phyloP scores from a whole-genome alignment of 2,113 vertebrate species.

The Turdus rufiventris region DNA sequence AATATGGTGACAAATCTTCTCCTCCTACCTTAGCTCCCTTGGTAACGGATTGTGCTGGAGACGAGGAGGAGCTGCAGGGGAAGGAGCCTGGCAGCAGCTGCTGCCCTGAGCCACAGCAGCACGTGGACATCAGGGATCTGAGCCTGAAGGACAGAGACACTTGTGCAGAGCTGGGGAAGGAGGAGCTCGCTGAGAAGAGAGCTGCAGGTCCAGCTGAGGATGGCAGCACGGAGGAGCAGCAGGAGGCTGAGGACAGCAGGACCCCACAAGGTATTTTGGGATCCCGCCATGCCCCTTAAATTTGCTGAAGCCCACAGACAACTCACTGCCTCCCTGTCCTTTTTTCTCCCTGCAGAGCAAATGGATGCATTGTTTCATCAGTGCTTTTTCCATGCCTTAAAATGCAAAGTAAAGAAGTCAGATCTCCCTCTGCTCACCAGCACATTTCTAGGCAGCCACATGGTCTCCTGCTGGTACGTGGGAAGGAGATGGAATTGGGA shows the following conservation, averaged over 20 bases:
- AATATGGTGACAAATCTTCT: slow-evolving; percentile 86
- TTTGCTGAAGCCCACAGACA: not conserved
- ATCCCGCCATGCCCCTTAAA: not conserved
- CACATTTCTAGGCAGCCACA: slow-evolving; percentile 88
- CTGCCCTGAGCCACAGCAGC: not conserved
- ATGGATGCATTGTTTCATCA: slow-evolving; percentile 88
- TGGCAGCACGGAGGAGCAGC: not conserved
- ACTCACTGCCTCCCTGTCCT: not conserved
- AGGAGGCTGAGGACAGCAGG: slow-evolving; percentile 63
- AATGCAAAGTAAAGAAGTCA: slow-evolving; percentile 89
- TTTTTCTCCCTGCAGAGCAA: slow-evolving; percentile 76
- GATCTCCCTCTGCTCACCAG: slow-evolving; percentile 94
- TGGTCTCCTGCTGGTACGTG: slow-evolving; percentile 93
- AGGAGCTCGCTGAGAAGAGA: not conserved
- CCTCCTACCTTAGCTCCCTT: slow-evolving; percentile 80
- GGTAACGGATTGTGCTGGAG: slow-evolving; percentile 25
- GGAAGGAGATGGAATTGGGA: not conserved
- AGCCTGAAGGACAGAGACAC: slow-evolving; percentile 24
- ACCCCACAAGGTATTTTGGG: slow-evolving; percentile 80
- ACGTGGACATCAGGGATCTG: not conserved
- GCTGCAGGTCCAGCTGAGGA: slow-evolving; percentile 25
- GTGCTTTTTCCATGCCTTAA: slow-evolving; percentile 92
- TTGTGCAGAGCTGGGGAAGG: not conserved
- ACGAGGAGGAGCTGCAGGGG: not conserved
- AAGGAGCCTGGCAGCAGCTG: not conserved